phyloP scores from a whole-genome alignment of 37 sponge, comb jelly and placozoan genomes.

The Lycopodina hypogea region DNA sequence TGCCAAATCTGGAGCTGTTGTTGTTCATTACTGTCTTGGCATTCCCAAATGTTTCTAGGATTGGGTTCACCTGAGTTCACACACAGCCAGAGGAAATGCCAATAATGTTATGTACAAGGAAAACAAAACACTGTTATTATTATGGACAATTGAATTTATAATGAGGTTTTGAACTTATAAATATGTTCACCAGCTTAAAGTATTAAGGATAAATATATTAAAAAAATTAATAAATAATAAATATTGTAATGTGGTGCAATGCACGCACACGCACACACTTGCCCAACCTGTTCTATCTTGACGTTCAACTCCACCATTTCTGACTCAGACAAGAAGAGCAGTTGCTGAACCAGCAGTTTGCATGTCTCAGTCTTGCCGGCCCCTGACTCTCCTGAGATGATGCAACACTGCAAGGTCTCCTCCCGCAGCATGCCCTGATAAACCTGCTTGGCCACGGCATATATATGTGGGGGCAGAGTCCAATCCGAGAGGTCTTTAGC shows the following conservation, averaged over 20 bases:
- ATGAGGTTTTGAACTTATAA: background rate
- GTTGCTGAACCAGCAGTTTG: conserved; percentile 64
- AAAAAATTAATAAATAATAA: background rate
- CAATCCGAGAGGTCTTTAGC: background rate
- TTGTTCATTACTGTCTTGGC: conserved; percentile 87
- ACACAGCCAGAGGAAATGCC: background rate
- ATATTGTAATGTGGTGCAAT: background rate
- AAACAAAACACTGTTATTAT: background rate
- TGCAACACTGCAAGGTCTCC: conserved; percentile 62
- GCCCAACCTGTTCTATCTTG: conserved; percentile 71
- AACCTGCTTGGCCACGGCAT: conserved; percentile 59
- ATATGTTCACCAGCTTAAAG: background rate
- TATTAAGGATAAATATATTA: background rate
- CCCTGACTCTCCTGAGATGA: conserved; percentile 79
- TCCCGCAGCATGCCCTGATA: conserved; percentile 63
- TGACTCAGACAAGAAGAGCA: conserved; percentile 57
- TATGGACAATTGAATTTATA: background rate
- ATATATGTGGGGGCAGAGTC: conserved; percentile 70
- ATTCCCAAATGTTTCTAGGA: conserved; percentile 88
- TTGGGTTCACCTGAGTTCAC: conserved; percentile 67
- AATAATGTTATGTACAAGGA: background rate
- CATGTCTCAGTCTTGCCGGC: conserved; percentile 86
- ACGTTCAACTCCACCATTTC: conserved; percentile 55
- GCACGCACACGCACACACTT: background rate
- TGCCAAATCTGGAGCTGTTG: conserved; percentile 88